Base-by-base conservation (phyloP, 2,113 vertebrate genomes). In the Chloebia gouldiae region DNA sequence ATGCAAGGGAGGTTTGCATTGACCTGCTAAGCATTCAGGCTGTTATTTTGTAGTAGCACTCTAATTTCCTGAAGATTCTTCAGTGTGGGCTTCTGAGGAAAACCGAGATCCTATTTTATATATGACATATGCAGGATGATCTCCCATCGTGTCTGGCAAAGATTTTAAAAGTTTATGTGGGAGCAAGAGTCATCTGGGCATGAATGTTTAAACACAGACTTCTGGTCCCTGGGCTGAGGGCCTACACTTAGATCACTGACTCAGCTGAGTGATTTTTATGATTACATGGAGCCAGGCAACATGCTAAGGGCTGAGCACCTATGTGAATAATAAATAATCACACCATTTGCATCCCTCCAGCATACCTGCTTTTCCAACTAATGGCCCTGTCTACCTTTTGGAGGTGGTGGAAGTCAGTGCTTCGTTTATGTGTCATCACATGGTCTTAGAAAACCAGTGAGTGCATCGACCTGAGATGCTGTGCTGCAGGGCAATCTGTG, bases 261-360 rank as follows among this genome's bases (percentile, higher is more conserved):
- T 90, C 81, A 88, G 54, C 64, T 61, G 76, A 93, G 69, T 49
- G 72, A 78, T 87, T 92, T 85, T 69, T 72, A 64, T 1, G 7
- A 63, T 79, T 72, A 81, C 33, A 18, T 42, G 68, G 60, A 92
- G 71, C 63, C 50, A 71, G 71, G 64, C 2, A 1, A 81, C 84
- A 80, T 3, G 3, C 61, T 87, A 76, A 3, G 2, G 78, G 79
- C 50, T 61, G 63, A 90, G 14, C 53, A 61, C 65, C 61, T 76
- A 15, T 49, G 37, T 51, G 82, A 86, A 90, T 44, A 90, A 76
- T 79, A 87, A 95, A 68, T 68, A 95, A 88, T 59, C 35, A 44
- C 50, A 45, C 24, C 3, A 11, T 93, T 90, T 86, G 71, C 71
- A 57, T 86, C 92, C 54, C 19, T 69, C 12, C 54, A 63, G 40